Base-by-base conservation (phyloP, 2,888 invertebrate genomes). In the Volucella bombylans region DNA sequence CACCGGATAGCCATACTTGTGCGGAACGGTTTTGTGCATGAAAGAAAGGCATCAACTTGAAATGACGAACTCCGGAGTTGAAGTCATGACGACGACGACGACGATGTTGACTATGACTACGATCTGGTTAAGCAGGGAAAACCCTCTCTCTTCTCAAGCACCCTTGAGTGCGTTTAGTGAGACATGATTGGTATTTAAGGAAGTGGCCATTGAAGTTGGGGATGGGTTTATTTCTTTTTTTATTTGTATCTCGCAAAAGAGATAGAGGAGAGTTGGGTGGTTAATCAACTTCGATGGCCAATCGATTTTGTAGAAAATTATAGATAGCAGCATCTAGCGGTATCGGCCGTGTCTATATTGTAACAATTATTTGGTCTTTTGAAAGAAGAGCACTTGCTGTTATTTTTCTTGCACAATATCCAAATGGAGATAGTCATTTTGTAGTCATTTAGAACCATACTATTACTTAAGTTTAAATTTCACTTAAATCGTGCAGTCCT, bases 151-250 rank as follows among this genome's bases (percentile, higher is more conserved):
- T 18, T 52, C 15, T 31, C 23, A 10, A 54, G 41, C 12, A n/a
- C 65, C 59, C 65, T 71, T 65, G 65, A 72, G 23, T 54, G 72
- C 67, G 61, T 39, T 54, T n/a, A 72, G 54, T 69, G 61, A 65
- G 45, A 47, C 23, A 23, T 50, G 73, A 78, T 83, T 79, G 82
- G 69, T 69, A 47, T 65, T 83, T 59, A 43, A 83, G 79, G 79
- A 83, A 79, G 74, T 82, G 55, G 47, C 77, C 52, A 77, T 72
- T 82, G 77, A 62, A 50, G 50, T 62, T 54, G 73, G 39, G 54
- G 57, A 83, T 65, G 73, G 57, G 6, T 69, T 57, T 57, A 72
- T 43, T 68, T 18, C 41, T 43, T 39, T 31, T 31, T 31, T 31
- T 31, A 31, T 31, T 31, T 31, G 6, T 31, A 23, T 23, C 1